phyloP scores from a whole-genome alignment of 2,113 vertebrate species.

The Chaetops frenatus region DNA sequence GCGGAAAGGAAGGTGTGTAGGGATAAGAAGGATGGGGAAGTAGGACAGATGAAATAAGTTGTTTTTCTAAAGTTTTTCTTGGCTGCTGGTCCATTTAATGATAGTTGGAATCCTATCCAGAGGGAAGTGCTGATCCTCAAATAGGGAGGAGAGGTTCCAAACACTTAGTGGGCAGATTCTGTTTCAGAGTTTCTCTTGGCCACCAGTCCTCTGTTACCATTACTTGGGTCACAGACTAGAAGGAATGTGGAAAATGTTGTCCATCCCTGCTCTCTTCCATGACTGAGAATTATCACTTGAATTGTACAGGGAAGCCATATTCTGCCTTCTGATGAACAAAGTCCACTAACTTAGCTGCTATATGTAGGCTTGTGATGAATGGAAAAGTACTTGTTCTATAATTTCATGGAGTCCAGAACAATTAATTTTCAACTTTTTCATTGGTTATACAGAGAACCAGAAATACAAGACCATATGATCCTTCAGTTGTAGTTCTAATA shows the following conservation, averaged over 20 bases:
- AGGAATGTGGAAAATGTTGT: conserved; percentile 30
- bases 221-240: background rate
- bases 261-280: background rate
- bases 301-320: background rate
- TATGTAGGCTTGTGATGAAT: background rate
- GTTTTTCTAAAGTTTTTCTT: conserved; percentile 19
- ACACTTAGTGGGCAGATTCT: conserved; percentile 45
- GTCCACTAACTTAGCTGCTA: background rate
- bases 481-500: background rate
- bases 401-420: background rate
- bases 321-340: background rate
- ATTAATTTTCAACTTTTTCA: background rate
- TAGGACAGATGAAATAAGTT: background rate
- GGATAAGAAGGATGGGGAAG: background rate
- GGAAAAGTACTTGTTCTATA: background rate
- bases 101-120: background rate
- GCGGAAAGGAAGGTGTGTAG: background rate
- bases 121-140: background rate
- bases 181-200: conserved; percentile 66
- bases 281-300: background rate
- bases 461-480: background rate
- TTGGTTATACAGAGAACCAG: background rate
- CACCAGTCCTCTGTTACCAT: background rate
- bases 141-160: conserved; percentile 17
- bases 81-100: background rate